Base-by-base conservation (phyloP, 2,888 invertebrate genomes). In the Dione vanillae region DNA sequence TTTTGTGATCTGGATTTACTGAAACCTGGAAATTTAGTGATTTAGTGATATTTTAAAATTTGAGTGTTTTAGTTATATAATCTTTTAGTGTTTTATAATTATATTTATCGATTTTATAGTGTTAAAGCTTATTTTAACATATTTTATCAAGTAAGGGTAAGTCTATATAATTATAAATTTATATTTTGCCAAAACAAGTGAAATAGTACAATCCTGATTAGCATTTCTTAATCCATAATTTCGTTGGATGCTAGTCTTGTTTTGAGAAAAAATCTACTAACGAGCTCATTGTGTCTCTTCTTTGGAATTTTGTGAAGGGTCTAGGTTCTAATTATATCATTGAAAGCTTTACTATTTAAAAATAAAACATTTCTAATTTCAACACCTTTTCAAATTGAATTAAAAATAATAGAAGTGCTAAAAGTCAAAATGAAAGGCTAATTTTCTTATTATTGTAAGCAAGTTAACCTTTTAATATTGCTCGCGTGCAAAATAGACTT, bases 201-300 rank as follows among this genome's bases (percentile, higher is more conserved):
- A 16, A 56, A 56, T 40, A 52, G 11, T 78, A 81, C 81, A 81
- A 83, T 81, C 80, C 79, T 82, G 85, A 88, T 89, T 88, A 89
- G 84, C 83, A 86, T 88, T 65, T 87, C 84, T 81, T 82, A 82
- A 79, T 80, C 78, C 75, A 61, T 9, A 77, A 76, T 78, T 78
- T 79, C 79, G 14, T 19, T 58, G 77, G 76, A 79, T 78, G 78
- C 79, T 77, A 78, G 77, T 79, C 79, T 80, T 9, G 82, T 82
- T 83, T 68, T 43, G 84, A 82, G 84, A 85, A 86, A 86, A 85
- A 85, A 80, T 75, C 75, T 79, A 78, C 81, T 90, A 90, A 90
- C 86, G 86, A 90, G 85, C 82, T 81, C 84, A 89, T 90, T 91
- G 90, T 90, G 83, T 83, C 88, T 89, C 87, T 89, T 89, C 87